Percentiles rank a stretch among this genome's conserved stretches.
These are phyloP conservation scores for Arvicanthis niloticus DNA, from an alignment of 2,113 vertebrate genomes.

Conservation along the genomic window DNA sequence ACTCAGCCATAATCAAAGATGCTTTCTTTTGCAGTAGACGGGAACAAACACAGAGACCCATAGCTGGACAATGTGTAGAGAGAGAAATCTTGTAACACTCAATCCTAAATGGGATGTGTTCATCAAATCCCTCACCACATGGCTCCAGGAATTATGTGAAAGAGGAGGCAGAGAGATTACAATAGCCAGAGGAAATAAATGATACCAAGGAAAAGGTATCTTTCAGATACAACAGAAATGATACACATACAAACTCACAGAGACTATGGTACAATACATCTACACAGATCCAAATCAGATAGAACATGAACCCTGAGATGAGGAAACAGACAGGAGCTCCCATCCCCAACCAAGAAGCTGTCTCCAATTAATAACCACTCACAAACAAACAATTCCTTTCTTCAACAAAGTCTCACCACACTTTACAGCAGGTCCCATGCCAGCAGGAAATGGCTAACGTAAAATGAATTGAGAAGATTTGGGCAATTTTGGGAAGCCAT, in stretches of 20 bases:
- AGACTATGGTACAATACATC: neutral
- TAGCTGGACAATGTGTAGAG: neutral
- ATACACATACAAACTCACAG: neutral
- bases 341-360: neutral
- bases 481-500: neutral
- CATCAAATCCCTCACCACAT: neutral
- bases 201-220: no score
- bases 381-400: neutral
- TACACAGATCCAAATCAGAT: neutral
- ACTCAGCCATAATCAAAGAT: neutral
- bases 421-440: neutral
- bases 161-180: no score
- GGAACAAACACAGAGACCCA: neutral
- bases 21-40: neutral
- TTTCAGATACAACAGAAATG: neutral
- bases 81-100: neutral
- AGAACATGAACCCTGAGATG: neutral
- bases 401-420: neutral
- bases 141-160: neutral
- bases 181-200: neutral
- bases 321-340: neutral
- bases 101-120: neutral
- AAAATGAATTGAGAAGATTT: neutral
- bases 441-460: neutral
- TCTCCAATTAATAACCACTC: neutral